Conservation (phyloP, 2,888 invertebrate genomes). For the Brenthis ino region DNA sequence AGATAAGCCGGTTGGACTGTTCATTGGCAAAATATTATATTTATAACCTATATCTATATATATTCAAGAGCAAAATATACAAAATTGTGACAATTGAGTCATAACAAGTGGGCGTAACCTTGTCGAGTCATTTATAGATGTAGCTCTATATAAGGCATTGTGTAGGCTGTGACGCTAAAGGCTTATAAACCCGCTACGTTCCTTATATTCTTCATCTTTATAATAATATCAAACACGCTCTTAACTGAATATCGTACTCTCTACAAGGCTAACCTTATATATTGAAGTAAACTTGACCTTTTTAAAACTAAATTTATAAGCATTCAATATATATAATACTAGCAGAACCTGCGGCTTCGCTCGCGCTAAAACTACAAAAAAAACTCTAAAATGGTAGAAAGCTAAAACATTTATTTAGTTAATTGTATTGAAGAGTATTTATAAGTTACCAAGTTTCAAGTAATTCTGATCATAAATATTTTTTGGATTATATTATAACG, state of each 20-base stretch:
- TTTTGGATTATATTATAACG: too few relatives aligned
- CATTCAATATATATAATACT: too few relatives aligned
- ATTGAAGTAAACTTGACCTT: neutral
- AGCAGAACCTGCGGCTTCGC: too few relatives aligned
- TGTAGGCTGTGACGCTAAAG: constrained; percentile 53
- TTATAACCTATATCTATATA: neutral
- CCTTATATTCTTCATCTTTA: constrained; percentile 15
- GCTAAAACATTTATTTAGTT: too few relatives aligned
- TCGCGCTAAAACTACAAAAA: too few relatives aligned
- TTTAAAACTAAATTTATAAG: too few relatives aligned
- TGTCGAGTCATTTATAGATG: constrained; percentile 54
- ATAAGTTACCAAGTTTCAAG: too few relatives aligned
- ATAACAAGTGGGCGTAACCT: constrained; percentile 69
- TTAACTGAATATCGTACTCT: neutral
- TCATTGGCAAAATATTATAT: too few relatives aligned
- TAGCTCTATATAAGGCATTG: constrained; percentile 58
- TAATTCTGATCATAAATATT: too few relatives aligned
- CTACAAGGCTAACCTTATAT: neutral
- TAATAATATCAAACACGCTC: neutral
- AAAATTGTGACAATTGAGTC: constrained; percentile 55
- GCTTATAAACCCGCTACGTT: constrained; percentile 33
- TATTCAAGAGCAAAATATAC: constrained; percentile 6
- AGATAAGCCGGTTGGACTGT: too few relatives aligned
- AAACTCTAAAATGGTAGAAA: too few relatives aligned
- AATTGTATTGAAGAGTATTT: too few relatives aligned